Conservation (phyloP, 2,888 invertebrate genomes). For the Halocaridina rubra region DNA sequence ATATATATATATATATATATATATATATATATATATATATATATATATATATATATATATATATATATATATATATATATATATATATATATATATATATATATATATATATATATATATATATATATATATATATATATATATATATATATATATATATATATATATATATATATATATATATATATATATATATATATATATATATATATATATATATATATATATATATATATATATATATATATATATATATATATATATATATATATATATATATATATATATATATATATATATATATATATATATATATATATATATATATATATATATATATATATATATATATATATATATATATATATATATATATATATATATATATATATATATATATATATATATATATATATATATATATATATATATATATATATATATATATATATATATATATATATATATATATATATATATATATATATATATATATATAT, state of each 20-base stretch:
- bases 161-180: not conserved
- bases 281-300: too few relatives aligned
- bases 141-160: not conserved
- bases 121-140: not conserved
- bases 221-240: not conserved
- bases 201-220: not conserved
- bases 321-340: too few relatives aligned
- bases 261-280: not conserved
- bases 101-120: not conserved
- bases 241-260: not conserved
- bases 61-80: not conserved
- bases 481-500: too few relatives aligned
- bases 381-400: too few relatives aligned
- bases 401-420: too few relatives aligned
- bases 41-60: not conserved
- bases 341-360: too few relatives aligned
- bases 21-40: not conserved
- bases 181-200: not conserved
- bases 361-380: too few relatives aligned
- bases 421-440: too few relatives aligned
- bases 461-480: too few relatives aligned
- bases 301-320: too few relatives aligned
- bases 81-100: not conserved
- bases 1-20: not conserved
- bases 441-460: too few relatives aligned